Conservation (phyloP, 2,113 vertebrate species). For the Chlamydotis undulata region DNA sequence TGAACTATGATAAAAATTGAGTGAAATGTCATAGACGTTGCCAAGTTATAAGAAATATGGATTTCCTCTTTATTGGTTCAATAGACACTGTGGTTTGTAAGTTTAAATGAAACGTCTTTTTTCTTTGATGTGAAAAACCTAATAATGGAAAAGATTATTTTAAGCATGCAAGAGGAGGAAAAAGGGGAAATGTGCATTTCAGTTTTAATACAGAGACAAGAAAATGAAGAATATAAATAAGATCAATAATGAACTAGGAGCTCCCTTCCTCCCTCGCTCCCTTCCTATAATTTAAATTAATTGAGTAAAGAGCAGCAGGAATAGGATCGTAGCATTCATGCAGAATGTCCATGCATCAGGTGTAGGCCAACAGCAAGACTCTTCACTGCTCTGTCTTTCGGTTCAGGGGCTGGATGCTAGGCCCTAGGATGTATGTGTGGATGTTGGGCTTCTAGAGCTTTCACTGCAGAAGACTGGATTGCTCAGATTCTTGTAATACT, state of each 20-base stretch:
- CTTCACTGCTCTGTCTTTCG: neutral
- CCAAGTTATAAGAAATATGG: neutral
- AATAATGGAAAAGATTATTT: neutral
- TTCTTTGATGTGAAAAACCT: neutral
- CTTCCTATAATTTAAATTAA: neutral
- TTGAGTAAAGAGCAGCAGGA: neutral
- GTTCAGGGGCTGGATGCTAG: neutral
- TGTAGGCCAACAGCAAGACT: neutral
- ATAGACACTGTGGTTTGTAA: neutral
- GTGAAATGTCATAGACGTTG: conserved; percentile 4
- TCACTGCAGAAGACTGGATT: neutral
- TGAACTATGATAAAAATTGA: conserved; percentile 47
- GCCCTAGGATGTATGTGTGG: accelerated
- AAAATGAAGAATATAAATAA: neutral
- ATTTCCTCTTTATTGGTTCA: conserved; percentile 34
- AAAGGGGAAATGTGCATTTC: neutral
- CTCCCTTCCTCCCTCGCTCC: too few species aligned
- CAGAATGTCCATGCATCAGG: neutral
- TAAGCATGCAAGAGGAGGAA: neutral
- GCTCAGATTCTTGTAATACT: neutral
- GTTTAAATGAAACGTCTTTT: conserved; percentile 2
- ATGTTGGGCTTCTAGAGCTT: neutral
- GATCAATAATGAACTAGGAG: neutral
- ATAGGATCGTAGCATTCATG: neutral
- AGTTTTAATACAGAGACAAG: neutral